Evolutionary conservation across 1,140 invertebrate genomes (phyloP).

Genomic region (Ephestia elutella): DNA sequence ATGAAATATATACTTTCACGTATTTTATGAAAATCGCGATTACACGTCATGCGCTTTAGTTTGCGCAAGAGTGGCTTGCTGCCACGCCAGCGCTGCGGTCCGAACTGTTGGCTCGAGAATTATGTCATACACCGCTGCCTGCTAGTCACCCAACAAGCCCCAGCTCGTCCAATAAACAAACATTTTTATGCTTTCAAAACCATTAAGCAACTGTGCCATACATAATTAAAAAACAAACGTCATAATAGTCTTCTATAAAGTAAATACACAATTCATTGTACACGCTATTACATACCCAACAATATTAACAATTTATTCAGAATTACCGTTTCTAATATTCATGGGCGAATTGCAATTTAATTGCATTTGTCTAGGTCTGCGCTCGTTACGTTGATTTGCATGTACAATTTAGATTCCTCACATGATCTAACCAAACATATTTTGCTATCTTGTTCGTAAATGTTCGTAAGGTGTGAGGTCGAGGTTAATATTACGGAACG

Average conservation of each 20-base stretch:
- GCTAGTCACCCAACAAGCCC: conserved; percentile 20
- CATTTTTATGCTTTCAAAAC: conserved; percentile 1
- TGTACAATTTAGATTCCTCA: too few relatives aligned
- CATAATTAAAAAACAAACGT: background rate
- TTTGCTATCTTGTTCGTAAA: too few relatives aligned
- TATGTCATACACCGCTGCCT: conserved; percentile 34
- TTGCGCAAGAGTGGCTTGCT: conserved; percentile 39
- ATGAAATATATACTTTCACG: conserved; percentile 62
- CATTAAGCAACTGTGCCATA: conserved; percentile 1
- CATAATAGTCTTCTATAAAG: background rate
- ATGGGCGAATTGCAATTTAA: background rate
- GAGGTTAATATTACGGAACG: too few relatives aligned
- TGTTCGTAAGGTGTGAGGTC: too few relatives aligned
- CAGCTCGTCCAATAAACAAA: conserved; percentile 1
- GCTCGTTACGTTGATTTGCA: background rate
- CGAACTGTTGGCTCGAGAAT: conserved; percentile 15
- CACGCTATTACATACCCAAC: background rate
- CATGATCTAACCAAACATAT: too few relatives aligned
- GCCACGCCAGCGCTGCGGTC: background rate
- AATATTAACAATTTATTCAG: background rate
- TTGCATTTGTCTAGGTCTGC: background rate
- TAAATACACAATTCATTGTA: background rate
- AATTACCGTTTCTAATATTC: background rate
- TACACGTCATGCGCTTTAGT: conserved; percentile 45
- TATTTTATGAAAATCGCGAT: conserved; percentile 62